phyloP scores from a whole-genome alignment of 2,888 invertebrate genomes.

The Lamproptera curius region DNA sequence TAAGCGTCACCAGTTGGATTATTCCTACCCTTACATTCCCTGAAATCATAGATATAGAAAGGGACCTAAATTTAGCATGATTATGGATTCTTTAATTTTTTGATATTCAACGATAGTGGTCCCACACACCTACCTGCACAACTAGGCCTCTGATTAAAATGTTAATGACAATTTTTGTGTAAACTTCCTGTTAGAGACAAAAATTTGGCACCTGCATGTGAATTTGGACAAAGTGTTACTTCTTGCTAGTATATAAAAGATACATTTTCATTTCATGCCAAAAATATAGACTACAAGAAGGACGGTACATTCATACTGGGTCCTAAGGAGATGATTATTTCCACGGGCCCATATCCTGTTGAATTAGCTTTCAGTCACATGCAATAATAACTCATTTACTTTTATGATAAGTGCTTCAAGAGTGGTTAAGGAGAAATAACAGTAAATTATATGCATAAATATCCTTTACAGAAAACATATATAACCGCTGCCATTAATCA shows the following conservation, averaged over 20 bases:
- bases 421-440: constrained; percentile 28
- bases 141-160: constrained; percentile 53
- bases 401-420: constrained; percentile 14
- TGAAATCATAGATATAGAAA: constrained; percentile 45
- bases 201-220: constrained; percentile 25
- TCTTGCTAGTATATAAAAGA: constrained; percentile 25
- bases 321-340: constrained; percentile 33
- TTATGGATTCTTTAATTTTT: constrained; percentile 58
- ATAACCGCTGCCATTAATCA: too few species aligned
- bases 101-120: constrained; percentile 71
- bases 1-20: constrained; percentile 74
- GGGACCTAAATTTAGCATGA: constrained; percentile 59
- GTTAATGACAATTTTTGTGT: constrained; percentile 28
- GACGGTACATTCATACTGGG: constrained; percentile 57
- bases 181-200: constrained; percentile 16
- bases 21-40: constrained; percentile 58
- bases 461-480: too few species aligned
- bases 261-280: constrained; percentile 30
- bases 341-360: constrained; percentile 30
- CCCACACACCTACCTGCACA: constrained; percentile 65
- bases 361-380: constrained; percentile 43
- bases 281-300: constrained; percentile 46
- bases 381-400: constrained; percentile 11
- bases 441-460: constrained; percentile 13
- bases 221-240: constrained; percentile 38